Base-by-base conservation (phyloP, 2,888 invertebrate genomes). In the Sphaerophoria taeniata region DNA sequence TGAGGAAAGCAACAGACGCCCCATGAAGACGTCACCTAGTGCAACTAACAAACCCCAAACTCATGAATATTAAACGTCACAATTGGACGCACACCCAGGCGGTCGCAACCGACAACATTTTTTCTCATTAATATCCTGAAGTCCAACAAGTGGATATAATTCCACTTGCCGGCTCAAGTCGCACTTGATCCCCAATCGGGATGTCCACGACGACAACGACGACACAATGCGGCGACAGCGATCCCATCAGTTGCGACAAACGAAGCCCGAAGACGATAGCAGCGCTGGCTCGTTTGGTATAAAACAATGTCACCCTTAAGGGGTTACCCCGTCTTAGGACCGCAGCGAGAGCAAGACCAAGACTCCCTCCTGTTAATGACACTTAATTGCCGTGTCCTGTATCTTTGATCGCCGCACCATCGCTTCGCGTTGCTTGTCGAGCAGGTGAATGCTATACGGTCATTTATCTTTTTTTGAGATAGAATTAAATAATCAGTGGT, bases 31-130 rank as follows among this genome's bases (percentile, higher is more conserved):
- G 76, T 85, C 81, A 81, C 84, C 80, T n/a, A 74, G 60, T 51
- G 49, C 49, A 55, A 70, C 61, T 45, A 61, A 65, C 61, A 53
- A 53, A 60, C 51, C 51, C 43, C 72, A 72, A 45, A 81, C 58
- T 85, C 85, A 85, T 85, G 85, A 85, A 85, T 85, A 85, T 85
- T 85, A 85, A 85, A 85, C 85, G 85, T 85, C 85, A 85, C 85
- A 85, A 85, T 81, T 85, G 85, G 85, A 74, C 85, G 85, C 85
- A 85, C 85, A 85, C 76, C 76, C 76, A 81, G 12, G 14, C 56
- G 9, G n/a, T n/a, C 47, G 12, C 79, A 67, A 45, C 74, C 65
- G 80, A 80, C 73, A 71, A n/a, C 63, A 67, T 43, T 61, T 56
- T 70, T 43, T 70, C 75, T 80, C 76, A 81, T 84, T 84, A 84